Percentiles rank a stretch among this genome's conserved stretches.
phyloP scores from a whole-genome alignment of 1,140 invertebrate genomes.

The Procambarus clarkii region DNA sequence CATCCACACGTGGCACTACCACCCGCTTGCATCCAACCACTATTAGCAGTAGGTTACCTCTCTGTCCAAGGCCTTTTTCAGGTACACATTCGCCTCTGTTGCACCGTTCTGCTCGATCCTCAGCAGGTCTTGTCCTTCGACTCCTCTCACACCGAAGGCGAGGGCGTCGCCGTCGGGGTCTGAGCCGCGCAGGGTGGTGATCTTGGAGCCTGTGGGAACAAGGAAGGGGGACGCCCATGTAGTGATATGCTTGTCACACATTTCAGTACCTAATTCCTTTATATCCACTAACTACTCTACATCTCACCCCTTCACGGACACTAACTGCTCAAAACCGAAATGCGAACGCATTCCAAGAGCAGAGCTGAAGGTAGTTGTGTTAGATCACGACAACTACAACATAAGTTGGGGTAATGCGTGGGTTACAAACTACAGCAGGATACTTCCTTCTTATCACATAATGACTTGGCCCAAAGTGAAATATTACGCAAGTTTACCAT shows the following conservation, averaged over 20 bases:
- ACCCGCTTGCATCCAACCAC: too few species aligned
- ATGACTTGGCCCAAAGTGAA: too few species aligned
- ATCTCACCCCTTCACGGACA: too few species aligned
- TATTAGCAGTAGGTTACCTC: slow-evolving; percentile 80
- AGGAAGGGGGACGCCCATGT: background rate
- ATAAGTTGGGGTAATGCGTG: background rate
- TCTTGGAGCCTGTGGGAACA: slow-evolving; percentile 83
- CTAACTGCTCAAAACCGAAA: too few species aligned
- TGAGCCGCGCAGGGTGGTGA: slow-evolving; percentile 87
- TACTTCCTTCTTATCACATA: background rate
- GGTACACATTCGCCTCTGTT: slow-evolving; percentile 90
- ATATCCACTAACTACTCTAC: too few species aligned
- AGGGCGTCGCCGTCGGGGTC: slow-evolving; percentile 91
- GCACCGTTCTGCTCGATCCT: slow-evolving; percentile 86
- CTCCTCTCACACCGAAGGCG: slow-evolving; percentile 87
- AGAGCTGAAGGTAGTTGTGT: too few species aligned
- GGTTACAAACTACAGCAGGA: background rate
- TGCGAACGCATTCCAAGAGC: too few species aligned
- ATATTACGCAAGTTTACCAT: background rate
- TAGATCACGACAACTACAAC: too few species aligned
- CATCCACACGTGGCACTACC: too few species aligned
- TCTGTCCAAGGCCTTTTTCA: slow-evolving; percentile 92
- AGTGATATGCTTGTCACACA: background rate
- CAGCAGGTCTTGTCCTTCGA: slow-evolving; percentile 87
- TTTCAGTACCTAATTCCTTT: background rate